A percentile compares a stretch with the other conserved stretches of the same genome.
phyloP scores from a whole-genome alignment of 2,113 vertebrate species.

The Malaclemys terrapin region DNA sequence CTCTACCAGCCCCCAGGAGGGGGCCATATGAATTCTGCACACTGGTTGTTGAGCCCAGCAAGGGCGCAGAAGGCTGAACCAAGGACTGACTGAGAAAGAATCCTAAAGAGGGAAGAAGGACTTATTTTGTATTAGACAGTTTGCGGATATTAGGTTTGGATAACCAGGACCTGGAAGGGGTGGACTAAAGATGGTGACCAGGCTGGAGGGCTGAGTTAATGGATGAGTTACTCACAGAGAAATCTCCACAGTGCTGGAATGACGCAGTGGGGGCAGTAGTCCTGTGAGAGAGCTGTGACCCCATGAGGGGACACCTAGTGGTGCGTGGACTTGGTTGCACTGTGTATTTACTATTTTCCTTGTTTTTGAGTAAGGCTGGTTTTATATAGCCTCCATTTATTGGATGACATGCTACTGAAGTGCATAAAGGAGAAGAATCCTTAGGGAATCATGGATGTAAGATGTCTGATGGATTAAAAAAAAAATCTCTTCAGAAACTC shows the following conservation, averaged over 20 bases:
- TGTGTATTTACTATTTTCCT: slow-evolving; percentile 1
- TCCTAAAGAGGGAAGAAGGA: neutral
- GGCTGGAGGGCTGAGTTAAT: neutral
- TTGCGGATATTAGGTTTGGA: neutral
- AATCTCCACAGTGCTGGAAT: neutral
- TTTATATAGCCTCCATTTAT: neutral
- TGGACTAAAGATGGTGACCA: neutral
- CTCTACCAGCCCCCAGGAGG: neutral
- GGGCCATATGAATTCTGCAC: neutral
- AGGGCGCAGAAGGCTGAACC: too few species aligned
- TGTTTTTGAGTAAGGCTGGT: neutral
- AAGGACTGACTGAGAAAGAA: too few species aligned
- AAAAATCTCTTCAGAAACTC: neutral
- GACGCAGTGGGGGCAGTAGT: neutral
- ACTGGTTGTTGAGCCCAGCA: neutral
- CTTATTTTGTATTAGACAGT: neutral
- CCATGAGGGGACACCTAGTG: neutral
- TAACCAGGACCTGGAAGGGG: neutral
- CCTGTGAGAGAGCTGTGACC: neutral
- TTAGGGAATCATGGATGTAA: neutral
- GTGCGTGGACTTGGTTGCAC: neutral
- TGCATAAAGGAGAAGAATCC: neutral
- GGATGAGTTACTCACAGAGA: neutral
- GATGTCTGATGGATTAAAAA: neutral
- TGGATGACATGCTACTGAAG: neutral